Base-by-base conservation (phyloP, 1,140 invertebrate genomes). In the Papilio polyxenes region DNA sequence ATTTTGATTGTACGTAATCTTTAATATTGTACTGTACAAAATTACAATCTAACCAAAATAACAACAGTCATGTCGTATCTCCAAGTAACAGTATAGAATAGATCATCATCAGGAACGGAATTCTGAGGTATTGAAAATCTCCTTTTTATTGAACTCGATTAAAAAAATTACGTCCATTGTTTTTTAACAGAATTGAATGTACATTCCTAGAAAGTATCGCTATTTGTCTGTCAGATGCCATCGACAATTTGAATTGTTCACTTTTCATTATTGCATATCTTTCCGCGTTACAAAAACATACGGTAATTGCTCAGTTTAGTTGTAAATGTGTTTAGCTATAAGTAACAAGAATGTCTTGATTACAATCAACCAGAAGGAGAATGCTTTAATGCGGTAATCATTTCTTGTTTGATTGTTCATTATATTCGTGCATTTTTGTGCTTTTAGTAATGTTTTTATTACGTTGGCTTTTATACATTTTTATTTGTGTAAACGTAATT, bases 381-480 rank as follows among this genome's bases (percentile, higher is more conserved):
- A 84, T 83, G 83, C 83, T 84, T 85, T 85, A 83, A 85, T 87
- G 82, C 82, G 69, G 81, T 85, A 86, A 89, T 88, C 80, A 85
- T 44, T 80, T 69, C 40, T 69, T 81, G 83, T 82, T 85, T 82
- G 74, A 83, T 83, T 83, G 82, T 83, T 83, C 81, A 81, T 80
- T 15, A 20, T 40, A 44, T 49, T 20, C 53, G 77, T 15, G 56
- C 17, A 65, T 69, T 80, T 80, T 80, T 69, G 49, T 77, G 13
- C 44, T 51, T 79, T 79, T 31, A 79, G n/a, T 20, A 53, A 40
- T 79, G 37, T 44, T 10, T 80, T 80, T 75, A 75, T 75, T 75
- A 75, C 74, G 40, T 48, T 75, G 8, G 31, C 31, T 37, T 13
- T 2, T 1, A 37, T 72, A 72, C 5, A 15, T 72, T 15, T 37